Conservation (phyloP, 1,140 invertebrate genomes). For the Habropoda laboriosa region DNA sequence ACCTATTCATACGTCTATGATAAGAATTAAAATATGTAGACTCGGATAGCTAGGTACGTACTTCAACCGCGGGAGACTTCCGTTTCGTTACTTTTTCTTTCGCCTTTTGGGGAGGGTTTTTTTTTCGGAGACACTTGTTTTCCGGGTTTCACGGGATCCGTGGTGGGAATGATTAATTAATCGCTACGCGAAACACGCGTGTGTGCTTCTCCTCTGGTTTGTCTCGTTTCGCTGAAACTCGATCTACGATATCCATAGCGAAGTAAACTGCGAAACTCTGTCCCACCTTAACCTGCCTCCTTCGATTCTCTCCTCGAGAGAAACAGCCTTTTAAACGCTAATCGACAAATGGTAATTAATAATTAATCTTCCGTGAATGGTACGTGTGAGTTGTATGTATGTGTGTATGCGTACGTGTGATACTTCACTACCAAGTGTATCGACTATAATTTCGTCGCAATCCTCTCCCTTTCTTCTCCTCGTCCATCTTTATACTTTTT, state of each 20-base stretch:
- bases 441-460: slow-evolving; percentile 34
- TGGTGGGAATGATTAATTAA: slow-evolving; percentile 55
- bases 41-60: slow-evolving; percentile 71
- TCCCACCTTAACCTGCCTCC: slow-evolving; percentile 4
- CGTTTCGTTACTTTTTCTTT: too few species aligned
- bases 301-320: slow-evolving; percentile 5
- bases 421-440: slow-evolving; percentile 54
- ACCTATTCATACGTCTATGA: slow-evolving; percentile 48
- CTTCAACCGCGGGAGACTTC: slow-evolving; percentile 30
- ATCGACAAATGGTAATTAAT: slow-evolving; percentile 74
- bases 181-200: slow-evolving; percentile 51
- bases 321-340: slow-evolving; percentile 74
- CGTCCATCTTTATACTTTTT: too few species aligned
- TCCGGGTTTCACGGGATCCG: slow-evolving; percentile 27
- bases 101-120: neutral
- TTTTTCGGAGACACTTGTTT: neutral
- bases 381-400: slow-evolving; percentile 12
- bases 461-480: slow-evolving; percentile 31
- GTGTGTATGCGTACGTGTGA: slow-evolving; percentile 1
- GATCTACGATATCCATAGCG: slow-evolving; percentile 65
- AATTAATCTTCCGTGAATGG: slow-evolving; percentile 49
- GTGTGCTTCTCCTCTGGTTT: neutral
- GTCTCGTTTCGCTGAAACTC: slow-evolving; percentile 47
- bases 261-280: slow-evolving; percentile 62
- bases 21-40: slow-evolving; percentile 77